Conservation (phyloP, 2,113 vertebrate genomes). For the Brachyistius frenatus region DNA sequence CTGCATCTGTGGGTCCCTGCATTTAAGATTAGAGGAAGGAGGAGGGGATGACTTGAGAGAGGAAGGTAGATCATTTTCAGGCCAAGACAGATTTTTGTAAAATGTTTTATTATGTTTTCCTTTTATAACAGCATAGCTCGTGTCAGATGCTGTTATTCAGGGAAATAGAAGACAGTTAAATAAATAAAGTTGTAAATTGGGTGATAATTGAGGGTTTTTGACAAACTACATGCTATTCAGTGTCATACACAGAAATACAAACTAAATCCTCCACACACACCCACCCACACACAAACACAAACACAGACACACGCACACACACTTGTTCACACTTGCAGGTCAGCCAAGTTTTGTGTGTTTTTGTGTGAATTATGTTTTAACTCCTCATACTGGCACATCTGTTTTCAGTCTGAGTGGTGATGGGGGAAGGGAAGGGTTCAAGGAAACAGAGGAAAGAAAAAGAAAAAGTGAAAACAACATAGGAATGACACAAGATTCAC, state of each 20-base stretch:
- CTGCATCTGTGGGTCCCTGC: slow-evolving; percentile 1
- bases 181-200: too few species aligned
- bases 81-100: too few species aligned
- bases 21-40: slow-evolving; percentile 6
- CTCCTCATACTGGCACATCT: slow-evolving; percentile 49
- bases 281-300: slow-evolving; percentile 1
- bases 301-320: slow-evolving; percentile 4
- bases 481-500: neutral
- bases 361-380: slow-evolving; percentile 44
- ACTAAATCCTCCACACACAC: too few species aligned
- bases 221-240: too few species aligned
- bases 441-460: slow-evolving; percentile 6
- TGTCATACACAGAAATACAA: too few species aligned
- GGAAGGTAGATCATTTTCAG: neutral
- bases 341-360: slow-evolving; percentile 35
- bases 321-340: slow-evolving; percentile 31
- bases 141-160: too few species aligned
- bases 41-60: neutral
- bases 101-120: too few species aligned
- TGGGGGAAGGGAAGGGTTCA: neutral
- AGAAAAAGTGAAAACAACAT: slow-evolving; percentile 12
- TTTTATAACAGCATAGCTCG: too few species aligned
- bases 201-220: too few species aligned
- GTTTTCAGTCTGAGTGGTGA: slow-evolving; percentile 48
- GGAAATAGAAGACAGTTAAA: too few species aligned